Evolutionary conservation across 2,888 invertebrate species (phyloP), one percentile per base, ranked within the genome.

Genomic region (Megastigmus dorsalis): DNA sequence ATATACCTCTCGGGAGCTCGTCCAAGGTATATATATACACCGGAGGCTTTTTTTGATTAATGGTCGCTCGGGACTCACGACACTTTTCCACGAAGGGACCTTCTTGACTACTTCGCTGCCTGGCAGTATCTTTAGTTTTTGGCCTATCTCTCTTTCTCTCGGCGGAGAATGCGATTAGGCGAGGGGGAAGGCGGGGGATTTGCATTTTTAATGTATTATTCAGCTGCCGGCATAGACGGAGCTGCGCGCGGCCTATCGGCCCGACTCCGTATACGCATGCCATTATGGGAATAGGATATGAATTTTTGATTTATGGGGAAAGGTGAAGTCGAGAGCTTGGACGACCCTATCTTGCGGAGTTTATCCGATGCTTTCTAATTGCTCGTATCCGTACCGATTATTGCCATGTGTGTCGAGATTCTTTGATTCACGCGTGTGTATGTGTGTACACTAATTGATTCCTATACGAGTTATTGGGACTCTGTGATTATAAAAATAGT

Each of bases 261-360:
- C 9, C 30, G n/a, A n/a, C 10, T n/a, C 13, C 5, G 7, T 15
- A 23, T 30, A 10, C 20, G 13, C 26, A 36, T 55, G n/a, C n/a
- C n/a, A n/a, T n/a, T n/a, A n/a, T n/a, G n/a, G n/a, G n/a, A n/a
- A n/a, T n/a, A n/a, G n/a, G n/a, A n/a, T n/a, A n/a, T n/a, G 54
- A 65, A 65, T 69, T 69, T n/a, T 69, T 74, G 74, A 74, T 74
- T 74, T 69, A 74, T 74, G 74, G n/a, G n/a, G 57, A 74, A 65
- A 63, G n/a, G n/a, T n/a, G n/a, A n/a, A n/a, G n/a, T n/a, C n/a
- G n/a, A n/a, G n/a, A n/a, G n/a, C n/a, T n/a, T n/a, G n/a, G n/a
- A n/a, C n/a, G 43, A 2, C 10, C n/a, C 38, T 38, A 66, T 66
- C 54, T n/a, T 9, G 7, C n/a, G 5, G 52, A 26, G 30, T 7